Evolutionary conservation across 1,140 invertebrate genomes (phyloP).

Genomic region (Drosophila biarmipes): DNA sequence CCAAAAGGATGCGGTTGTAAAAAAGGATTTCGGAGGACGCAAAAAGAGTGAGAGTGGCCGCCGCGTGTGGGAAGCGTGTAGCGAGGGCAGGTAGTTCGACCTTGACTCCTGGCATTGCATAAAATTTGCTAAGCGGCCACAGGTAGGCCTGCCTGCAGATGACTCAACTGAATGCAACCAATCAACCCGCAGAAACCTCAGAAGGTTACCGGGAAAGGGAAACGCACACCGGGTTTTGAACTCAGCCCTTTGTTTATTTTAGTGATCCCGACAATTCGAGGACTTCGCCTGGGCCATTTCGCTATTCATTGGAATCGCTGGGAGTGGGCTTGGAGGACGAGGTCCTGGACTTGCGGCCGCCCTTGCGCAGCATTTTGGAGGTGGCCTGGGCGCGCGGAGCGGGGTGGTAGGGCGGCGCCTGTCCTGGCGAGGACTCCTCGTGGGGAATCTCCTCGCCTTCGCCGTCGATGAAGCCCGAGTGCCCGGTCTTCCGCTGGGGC

Average conservation of each 20-base stretch:
- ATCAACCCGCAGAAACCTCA: slow-evolving; percentile 64
- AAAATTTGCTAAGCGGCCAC: slow-evolving; percentile 59
- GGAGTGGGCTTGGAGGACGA: background rate
- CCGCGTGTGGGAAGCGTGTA: slow-evolving; percentile 53
- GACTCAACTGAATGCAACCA: slow-evolving; percentile 66
- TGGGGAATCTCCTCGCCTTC: slow-evolving; percentile 2
- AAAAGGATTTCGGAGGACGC: slow-evolving; percentile 15
- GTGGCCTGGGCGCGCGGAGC: background rate
- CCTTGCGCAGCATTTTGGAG: background rate
- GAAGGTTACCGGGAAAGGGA: slow-evolving; percentile 37
- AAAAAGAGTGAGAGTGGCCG: slow-evolving; percentile 30
- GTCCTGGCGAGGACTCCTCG: too few relatives aligned
- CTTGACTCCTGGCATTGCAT: slow-evolving; percentile 45
- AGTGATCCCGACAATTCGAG: background rate
- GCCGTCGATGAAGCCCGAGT: slow-evolving; percentile 13
- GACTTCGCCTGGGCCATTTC: background rate
- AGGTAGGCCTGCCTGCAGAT: slow-evolving; percentile 50
- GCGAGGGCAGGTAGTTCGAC: slow-evolving; percentile 27
- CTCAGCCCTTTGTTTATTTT: slow-evolving; percentile 29
- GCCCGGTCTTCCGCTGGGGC: background rate
- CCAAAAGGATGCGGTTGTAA: slow-evolving; percentile 8
- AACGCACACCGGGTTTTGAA: background rate
- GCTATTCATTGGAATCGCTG: slow-evolving; percentile 15
- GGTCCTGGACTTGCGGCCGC: background rate
- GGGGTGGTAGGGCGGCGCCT: background rate